Evolutionary conservation across 2,888 invertebrate genomes (phyloP).

Genomic region (Drosophila multiciliata): DNA sequence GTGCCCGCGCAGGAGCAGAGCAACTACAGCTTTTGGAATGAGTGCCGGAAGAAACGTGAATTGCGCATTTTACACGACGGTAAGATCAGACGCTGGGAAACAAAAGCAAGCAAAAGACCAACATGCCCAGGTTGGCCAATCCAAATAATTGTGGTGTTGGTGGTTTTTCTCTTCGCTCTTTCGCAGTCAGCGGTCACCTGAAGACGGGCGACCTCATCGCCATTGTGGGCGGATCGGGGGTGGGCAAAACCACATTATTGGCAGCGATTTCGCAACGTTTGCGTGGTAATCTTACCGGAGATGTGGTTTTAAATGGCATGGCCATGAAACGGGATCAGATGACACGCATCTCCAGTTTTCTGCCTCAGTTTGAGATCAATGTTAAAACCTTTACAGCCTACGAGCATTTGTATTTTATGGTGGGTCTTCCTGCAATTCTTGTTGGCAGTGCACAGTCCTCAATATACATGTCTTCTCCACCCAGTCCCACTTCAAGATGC

Average conservation of each 20-base stretch:
- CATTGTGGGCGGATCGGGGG: conserved; percentile 91
- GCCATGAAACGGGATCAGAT: conserved; percentile 88
- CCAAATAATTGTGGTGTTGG: conserved; percentile 36
- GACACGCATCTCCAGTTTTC: conserved; percentile 92
- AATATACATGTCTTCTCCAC: neutral
- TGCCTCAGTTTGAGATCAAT: conserved; percentile 94
- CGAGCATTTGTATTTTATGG: conserved; percentile 95
- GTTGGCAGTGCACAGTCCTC: neutral
- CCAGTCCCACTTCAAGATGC: conserved; percentile 92
- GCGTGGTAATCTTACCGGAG: conserved; percentile 89
- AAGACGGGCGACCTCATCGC: conserved; percentile 90
- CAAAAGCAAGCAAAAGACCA: neutral
- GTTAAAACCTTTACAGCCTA: conserved; percentile 91
- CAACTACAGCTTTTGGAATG: conserved; percentile 83
- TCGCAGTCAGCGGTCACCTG: conserved; percentile 88
- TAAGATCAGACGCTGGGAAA: conserved; percentile 46
- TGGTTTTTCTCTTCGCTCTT: conserved; percentile 2
- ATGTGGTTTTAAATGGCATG: conserved; percentile 90
- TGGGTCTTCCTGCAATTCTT: conserved; percentile 83
- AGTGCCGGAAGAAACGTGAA: conserved; percentile 77
- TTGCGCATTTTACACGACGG: conserved; percentile 80
- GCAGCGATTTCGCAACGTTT: conserved; percentile 90
- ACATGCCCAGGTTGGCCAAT: conserved; percentile 6
- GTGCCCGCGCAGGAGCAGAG: conserved; percentile 82
- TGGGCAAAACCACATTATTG: conserved; percentile 91